Evolutionary conservation across 2,113 vertebrate genomes (phyloP).

Genomic region (Rhadina sibilatrix): DNA sequence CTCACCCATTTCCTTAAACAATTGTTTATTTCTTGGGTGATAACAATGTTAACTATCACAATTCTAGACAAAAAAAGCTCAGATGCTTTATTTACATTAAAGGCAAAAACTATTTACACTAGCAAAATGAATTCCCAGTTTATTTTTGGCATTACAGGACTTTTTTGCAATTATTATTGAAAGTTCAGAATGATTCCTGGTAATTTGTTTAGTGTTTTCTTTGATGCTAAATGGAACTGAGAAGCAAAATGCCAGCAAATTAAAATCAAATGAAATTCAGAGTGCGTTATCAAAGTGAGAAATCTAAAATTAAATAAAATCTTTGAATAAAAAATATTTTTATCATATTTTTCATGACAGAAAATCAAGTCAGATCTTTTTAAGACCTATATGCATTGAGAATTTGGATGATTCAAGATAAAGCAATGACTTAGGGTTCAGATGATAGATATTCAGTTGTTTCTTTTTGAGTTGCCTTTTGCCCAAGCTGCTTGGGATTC

Average conservation of each 20-base stretch:
- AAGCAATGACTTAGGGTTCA: neutral
- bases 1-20: slow-evolving; percentile 71
- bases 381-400: neutral
- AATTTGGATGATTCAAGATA: neutral
- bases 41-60: slow-evolving; percentile 70
- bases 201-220: neutral
- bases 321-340: neutral
- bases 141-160: neutral
- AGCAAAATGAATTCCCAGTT: neutral
- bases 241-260: slow-evolving; percentile 9
- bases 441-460: neutral
- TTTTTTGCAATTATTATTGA: neutral
- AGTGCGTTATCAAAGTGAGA: slow-evolving; percentile 4
- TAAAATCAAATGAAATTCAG: neutral
- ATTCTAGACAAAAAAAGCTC: neutral
- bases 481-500: neutral
- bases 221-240: neutral
- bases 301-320: slow-evolving; percentile 22
- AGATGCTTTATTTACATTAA: neutral
- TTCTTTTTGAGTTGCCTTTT: neutral
- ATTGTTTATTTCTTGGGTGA: slow-evolving; percentile 75
- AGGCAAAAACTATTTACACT: neutral
- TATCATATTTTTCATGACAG: slow-evolving; percentile 3
- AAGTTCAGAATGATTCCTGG: neutral
- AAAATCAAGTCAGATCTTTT: neutral